Base-by-base conservation (phyloP, 2,113 vertebrate genomes). In the Triplophysa tibetana region DNA sequence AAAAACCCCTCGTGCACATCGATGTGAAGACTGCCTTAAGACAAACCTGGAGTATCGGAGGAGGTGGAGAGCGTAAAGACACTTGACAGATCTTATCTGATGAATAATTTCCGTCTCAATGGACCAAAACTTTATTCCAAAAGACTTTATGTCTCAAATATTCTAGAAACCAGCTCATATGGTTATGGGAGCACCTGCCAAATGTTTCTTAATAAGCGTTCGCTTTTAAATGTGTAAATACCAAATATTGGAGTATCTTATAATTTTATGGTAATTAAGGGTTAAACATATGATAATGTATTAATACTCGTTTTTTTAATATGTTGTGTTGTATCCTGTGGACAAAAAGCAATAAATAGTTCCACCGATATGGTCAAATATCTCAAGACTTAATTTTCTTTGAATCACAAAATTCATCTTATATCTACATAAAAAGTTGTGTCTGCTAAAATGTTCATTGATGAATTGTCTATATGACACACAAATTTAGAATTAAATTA, bases 221-320 rank as follows among this genome's bases (percentile, higher is more conserved):
- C 8, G 24, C 61, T 61, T 74, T 45, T 21, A 61, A 61, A 75
- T 75, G 14, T 75, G 72, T 63, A 75, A 75, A 75, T 75, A 75
- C 11, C 56, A 75, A 45, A 75, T 75, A 26, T 16, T n/a, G 43
- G 4, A 63, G 26, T 74, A 23, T 60, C 33, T 16, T 70, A 13
- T 70, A n/a, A 56, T 54, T 70, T 29, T 12, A n/a, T n/a, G 24
- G 21, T 26, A 26, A 63, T 75, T 75, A 2, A 75, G 21, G 60
- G 23, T 45, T 60, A 29, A 62, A 48, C 33, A 43, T 45, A 23
- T 70, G 10, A 52, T 29, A 58, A 38, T 0, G 29, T 54, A 29
- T 70, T n/a, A 19, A 29, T 11, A 38, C 52, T 62, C 48, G 14
- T 61, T 10, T 72, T 72, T 12, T 62, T 62, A 48, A 48, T 12